phyloP scores from a whole-genome alignment of 2,888 invertebrate genomes.

The Chaitophorus viminalis region DNA sequence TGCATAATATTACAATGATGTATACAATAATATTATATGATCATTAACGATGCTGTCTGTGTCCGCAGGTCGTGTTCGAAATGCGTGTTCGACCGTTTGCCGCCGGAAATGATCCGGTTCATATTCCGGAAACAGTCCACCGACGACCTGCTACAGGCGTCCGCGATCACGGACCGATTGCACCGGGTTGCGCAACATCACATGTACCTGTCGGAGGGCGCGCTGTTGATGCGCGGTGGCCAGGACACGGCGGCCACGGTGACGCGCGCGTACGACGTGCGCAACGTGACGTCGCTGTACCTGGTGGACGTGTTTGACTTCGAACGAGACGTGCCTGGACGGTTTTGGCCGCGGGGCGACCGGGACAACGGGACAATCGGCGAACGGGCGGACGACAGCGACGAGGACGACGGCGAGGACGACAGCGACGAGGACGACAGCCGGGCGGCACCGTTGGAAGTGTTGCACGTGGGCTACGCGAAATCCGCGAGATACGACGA shows the following conservation, averaged over 20 bases:
- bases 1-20: too few species aligned
- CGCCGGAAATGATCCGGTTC: conserved; percentile 54
- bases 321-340: conserved; percentile 28
- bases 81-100: conserved; percentile 51
- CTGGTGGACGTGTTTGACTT: conserved; percentile 51
- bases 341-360: background rate
- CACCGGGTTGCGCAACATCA: conserved; percentile 52
- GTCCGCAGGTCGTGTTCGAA: conserved; percentile 37
- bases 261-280: conserved; percentile 6
- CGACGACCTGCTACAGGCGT: conserved; percentile 49
- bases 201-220: conserved; percentile 45
- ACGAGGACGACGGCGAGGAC: background rate
- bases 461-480: conserved; percentile 47
- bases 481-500: background rate
- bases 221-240: conserved; percentile 49
- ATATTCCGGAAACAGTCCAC: conserved; percentile 53
- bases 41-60: background rate
- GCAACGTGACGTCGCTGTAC: conserved; percentile 30
- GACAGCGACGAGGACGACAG: background rate
- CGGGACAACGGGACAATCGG: background rate
- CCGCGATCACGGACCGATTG: conserved; percentile 30
- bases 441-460: background rate
- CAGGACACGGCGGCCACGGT: conserved; percentile 44
- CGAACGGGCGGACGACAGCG: background rate
- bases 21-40: background rate